A percentile compares a stretch with the other conserved stretches of the same genome.
phyloP scores from a whole-genome alignment of 1,140 invertebrate genomes.

The Physella acuta region DNA sequence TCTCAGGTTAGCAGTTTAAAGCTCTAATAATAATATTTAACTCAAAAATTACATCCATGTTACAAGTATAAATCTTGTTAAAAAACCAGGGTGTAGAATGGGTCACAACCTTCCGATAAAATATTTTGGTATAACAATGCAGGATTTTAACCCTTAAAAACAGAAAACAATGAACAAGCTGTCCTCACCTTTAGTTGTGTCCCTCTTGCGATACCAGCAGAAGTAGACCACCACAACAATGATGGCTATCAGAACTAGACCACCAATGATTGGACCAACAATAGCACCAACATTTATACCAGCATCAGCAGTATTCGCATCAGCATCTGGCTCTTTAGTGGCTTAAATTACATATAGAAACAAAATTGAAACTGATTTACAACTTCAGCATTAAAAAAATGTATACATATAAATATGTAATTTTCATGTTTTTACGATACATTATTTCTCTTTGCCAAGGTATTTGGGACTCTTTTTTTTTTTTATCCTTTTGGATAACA shows the following conservation, averaged over 20 bases:
- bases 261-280: slow-evolving; percentile 5
- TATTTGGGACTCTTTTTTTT: too few species aligned
- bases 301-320: background rate
- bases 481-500: too few species aligned
- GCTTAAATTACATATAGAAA: too few species aligned
- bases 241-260: background rate
- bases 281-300: slow-evolving; percentile 4
- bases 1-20: background rate
- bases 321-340: too few species aligned
- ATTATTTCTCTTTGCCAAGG: too few species aligned
- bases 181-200: background rate
- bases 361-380: too few species aligned
- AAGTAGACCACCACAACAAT: background rate
- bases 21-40: background rate
- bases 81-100: background rate
- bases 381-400: too few species aligned
- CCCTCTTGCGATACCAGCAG: background rate
- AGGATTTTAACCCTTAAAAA: background rate
- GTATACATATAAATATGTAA: too few species aligned
- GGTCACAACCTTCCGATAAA: background rate
- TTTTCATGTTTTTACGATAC: too few species aligned
- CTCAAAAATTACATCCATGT: background rate
- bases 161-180: background rate
- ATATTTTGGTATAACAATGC: background rate
- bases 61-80: background rate